These are phyloP conservation scores for Chelonoidis abingdonii DNA, from an alignment of 2,113 vertebrate genomes.

Conservation along the genomic window DNA sequence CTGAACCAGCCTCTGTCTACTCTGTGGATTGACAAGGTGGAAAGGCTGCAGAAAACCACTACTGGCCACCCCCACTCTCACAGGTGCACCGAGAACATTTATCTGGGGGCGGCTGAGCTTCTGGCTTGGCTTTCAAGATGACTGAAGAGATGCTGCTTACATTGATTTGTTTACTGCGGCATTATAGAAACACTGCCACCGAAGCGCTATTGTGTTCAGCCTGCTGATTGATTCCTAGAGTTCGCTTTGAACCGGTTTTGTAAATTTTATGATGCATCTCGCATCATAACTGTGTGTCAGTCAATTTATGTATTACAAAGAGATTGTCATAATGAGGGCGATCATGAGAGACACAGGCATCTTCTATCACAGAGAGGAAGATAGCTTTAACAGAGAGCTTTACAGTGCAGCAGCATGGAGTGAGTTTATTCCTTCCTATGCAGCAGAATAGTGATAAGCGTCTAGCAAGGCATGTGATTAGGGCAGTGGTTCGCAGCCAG, in stretches of 20 bases:
- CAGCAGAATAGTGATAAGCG: background rate
- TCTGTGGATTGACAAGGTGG: background rate
- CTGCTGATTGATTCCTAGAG: background rate
- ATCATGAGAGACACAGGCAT: background rate
- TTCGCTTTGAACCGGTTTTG: background rate
- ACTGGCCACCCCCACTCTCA: too few relatives aligned
- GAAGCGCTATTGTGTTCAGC: background rate
- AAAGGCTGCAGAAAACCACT: background rate
- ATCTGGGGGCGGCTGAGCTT: background rate
- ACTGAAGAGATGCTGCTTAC: background rate
- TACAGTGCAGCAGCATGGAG: background rate
- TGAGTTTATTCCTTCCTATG: rapidly evolving
- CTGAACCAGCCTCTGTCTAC: background rate
- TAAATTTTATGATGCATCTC: background rate
- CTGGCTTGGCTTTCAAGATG: background rate
- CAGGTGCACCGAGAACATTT: background rate
- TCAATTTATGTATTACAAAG: background rate
- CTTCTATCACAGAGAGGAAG: background rate
- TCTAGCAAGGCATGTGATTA: background rate
- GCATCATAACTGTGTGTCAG: background rate
- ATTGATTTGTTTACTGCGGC: background rate
- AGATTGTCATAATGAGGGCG: background rate
- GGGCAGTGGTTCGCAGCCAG: too few relatives aligned
- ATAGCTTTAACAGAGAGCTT: background rate
- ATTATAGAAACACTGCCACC: background rate